Conservation (phyloP, 1,140 invertebrate genomes). For the Nephotettix cincticeps region DNA sequence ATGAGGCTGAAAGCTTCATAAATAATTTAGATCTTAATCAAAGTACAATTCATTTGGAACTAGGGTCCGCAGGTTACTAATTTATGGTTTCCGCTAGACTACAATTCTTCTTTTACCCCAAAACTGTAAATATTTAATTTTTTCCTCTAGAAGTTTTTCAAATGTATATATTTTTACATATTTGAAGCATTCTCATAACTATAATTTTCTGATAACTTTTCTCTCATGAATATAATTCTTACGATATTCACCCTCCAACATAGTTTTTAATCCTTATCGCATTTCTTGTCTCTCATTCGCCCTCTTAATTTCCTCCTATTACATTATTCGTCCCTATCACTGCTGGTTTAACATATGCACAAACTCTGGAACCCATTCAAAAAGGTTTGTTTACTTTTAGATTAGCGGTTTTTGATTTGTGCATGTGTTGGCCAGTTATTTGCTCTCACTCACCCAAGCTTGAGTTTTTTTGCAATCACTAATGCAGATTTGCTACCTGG, state of each 20-base stretch:
- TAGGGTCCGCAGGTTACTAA: too few species aligned
- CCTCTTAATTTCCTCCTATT: not conserved
- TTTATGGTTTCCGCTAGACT: too few species aligned
- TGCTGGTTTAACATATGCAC: slow-evolving; percentile 1
- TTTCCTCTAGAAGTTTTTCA: too few species aligned
- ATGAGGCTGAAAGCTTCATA: too few species aligned
- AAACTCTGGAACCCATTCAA: not conserved
- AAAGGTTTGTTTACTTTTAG: not conserved
- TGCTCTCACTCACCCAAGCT: not conserved
- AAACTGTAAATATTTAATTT: too few species aligned
- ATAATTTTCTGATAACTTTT: not conserved
- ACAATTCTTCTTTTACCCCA: too few species aligned
- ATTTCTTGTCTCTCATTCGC: not conserved
- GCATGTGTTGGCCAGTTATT: slow-evolving; percentile 4
- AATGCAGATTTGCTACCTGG: not conserved
- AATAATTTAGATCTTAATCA: too few species aligned
- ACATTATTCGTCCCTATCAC: not conserved
- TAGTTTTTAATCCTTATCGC: not conserved
- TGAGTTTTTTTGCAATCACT: not conserved
- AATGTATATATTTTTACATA: not conserved
- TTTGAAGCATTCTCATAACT: not conserved
- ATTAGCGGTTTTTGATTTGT: slow-evolving; percentile 12
- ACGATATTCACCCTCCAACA: not conserved
- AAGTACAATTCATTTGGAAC: too few species aligned
- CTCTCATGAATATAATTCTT: not conserved